Conservation (phyloP, 2,797 vertebrate genomes). For the Gymnopithys bicolor region DNA sequence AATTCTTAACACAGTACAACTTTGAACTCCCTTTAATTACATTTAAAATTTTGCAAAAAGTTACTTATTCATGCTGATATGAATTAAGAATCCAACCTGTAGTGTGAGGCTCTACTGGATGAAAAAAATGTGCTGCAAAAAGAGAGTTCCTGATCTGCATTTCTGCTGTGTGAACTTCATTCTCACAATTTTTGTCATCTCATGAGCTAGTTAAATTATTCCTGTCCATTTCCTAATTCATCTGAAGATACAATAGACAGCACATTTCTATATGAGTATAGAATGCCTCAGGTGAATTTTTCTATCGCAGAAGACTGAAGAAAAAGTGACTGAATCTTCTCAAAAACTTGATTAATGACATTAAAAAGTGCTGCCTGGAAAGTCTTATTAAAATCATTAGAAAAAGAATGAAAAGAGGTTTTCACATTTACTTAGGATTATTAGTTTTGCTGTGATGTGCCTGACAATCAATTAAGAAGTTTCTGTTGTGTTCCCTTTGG, state of each 20-base stretch:
- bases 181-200: constrained; percentile 9
- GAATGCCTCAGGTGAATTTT: neutral
- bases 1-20: neutral
- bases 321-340: neutral
- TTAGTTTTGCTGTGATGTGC: neutral
- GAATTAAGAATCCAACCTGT: neutral
- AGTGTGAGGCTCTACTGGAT: neutral
- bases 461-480: constrained; percentile 49
- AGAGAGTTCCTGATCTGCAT: neutral
- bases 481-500: neutral
- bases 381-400: neutral
- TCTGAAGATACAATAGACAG: neutral
- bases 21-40: neutral
- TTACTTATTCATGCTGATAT: neutral
- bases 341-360: constrained; percentile 6
- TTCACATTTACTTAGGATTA: neutral
- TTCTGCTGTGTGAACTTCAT: neutral
- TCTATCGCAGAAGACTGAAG: neutral
- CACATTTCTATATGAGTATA: neutral
- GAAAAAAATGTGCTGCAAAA: neutral
- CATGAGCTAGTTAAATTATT: neutral
- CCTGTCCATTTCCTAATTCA: neutral
- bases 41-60: neutral
- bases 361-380: neutral
- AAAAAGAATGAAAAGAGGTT: constrained; percentile 27